A percentile compares a stretch with the other conserved stretches of the same genome.
Conservation (phyloP, 2,113 vertebrate species). For the Chiloscyllium plagiosum region DNA sequence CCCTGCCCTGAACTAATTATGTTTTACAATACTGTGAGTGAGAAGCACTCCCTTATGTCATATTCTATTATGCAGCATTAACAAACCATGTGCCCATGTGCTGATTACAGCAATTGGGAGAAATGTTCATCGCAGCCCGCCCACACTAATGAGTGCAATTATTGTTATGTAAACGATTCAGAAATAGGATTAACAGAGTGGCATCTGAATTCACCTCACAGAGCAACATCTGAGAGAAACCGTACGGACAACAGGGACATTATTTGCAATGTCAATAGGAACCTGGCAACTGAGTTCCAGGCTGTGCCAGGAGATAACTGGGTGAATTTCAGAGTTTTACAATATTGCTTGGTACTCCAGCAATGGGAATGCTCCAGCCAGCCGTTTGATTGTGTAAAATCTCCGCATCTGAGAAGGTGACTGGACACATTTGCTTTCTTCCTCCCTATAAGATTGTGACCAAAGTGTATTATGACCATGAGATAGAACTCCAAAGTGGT, state of each 20-base stretch:
- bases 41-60: background rate
- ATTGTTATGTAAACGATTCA: background rate
- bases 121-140: background rate
- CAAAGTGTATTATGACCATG: too few relatives aligned
- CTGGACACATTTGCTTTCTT: background rate
- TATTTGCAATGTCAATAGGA: background rate
- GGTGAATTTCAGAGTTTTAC: background rate
- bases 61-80: background rate
- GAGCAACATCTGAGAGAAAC: background rate
- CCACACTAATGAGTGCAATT: background rate
- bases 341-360: background rate
- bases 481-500: too few relatives aligned
- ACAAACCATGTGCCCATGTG: background rate
- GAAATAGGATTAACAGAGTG: background rate
- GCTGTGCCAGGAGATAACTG: background rate
- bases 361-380: background rate
- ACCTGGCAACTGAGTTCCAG: background rate
- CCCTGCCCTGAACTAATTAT: conserved; percentile 8
- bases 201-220: background rate
- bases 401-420: background rate
- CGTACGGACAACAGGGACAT: too few relatives aligned
- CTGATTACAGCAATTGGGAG: background rate
- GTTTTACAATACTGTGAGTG: background rate
- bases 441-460: too few relatives aligned
- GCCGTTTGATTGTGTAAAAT: background rate